These are phyloP conservation scores for Drosophila eohydei DNA, from an alignment of 2,888 invertebrate genomes.

Conservation along the genomic window DNA sequence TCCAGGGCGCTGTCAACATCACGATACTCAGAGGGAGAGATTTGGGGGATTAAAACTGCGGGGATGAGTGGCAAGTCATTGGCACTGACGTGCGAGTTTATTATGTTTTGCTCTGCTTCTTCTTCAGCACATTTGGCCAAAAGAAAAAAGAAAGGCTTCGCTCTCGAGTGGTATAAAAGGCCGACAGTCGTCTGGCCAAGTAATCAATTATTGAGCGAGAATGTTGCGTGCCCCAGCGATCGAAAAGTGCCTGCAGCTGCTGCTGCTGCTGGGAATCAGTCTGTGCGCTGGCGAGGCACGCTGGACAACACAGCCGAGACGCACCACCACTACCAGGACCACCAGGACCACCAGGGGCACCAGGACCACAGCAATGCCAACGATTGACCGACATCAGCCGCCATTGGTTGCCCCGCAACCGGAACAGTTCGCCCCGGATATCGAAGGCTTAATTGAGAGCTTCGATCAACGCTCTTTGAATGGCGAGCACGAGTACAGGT, in stretches of 20 bases:
- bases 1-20: constrained; percentile 57
- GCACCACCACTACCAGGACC: background rate
- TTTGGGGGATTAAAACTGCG: constrained; percentile 9
- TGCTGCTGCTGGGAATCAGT: background rate
- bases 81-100: constrained; percentile 54
- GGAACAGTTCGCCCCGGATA: background rate
- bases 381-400: constrained; percentile 44
- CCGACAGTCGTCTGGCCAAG: constrained; percentile 25
- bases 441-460: constrained; percentile 60
- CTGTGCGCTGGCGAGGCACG: constrained; percentile 14
- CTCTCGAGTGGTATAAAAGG: constrained; percentile 67
- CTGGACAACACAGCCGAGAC: constrained; percentile 16
- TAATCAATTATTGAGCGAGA: constrained; percentile 69
- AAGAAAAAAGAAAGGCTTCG: constrained; percentile 7
- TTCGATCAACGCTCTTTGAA: constrained; percentile 60
- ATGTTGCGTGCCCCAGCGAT: constrained; percentile 20
- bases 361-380: constrained; percentile 16
- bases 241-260: constrained; percentile 17
- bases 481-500: constrained; percentile 78
- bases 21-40: constrained; percentile 33
- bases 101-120: constrained; percentile 23
- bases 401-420: constrained; percentile 41
- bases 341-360: background rate
- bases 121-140: constrained; percentile 30
- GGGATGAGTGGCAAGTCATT: constrained; percentile 52